Percentiles rank a stretch among this genome's conserved stretches.
Evolutionary conservation across 2,888 invertebrate species (phyloP).

Genomic region (Anagyrus pseudococci): DNA sequence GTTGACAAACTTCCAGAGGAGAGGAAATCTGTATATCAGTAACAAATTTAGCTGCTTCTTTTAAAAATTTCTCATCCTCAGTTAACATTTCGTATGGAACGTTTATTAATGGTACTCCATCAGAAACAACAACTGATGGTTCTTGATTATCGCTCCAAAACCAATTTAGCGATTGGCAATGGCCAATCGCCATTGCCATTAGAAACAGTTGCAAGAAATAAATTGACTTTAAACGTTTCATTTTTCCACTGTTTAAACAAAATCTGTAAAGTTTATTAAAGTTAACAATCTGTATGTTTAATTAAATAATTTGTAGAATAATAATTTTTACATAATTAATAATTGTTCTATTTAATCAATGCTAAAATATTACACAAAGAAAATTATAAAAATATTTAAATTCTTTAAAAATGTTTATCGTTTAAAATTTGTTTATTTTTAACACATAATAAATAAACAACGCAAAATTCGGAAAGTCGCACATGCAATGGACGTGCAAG

Average conservation of each 20-base stretch:
- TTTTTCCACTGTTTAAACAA: not conserved
- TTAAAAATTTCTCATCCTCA: slow-evolving; percentile 70
- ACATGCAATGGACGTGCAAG: not conserved
- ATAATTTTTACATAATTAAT: not conserved
- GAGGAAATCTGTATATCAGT: slow-evolving; percentile 66
- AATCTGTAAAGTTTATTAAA: no score
- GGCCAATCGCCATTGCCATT: no score
- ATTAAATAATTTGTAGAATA: not conserved
- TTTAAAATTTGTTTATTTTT: no score
- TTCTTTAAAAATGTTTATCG: no score
- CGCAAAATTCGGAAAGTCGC: not conserved
- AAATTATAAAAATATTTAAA: no score
- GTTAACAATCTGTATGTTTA: no score
- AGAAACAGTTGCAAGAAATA: no score
- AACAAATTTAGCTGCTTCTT: slow-evolving; percentile 66
- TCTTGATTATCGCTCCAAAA: slow-evolving; percentile 55
- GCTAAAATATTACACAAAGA: no score
- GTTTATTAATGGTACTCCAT: slow-evolving; percentile 52
- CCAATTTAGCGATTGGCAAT: slow-evolving; percentile 55
- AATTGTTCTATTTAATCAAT: not conserved
- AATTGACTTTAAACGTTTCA: no score
- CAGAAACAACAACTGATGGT: slow-evolving; percentile 43
- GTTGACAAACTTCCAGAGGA: slow-evolving; percentile 70
- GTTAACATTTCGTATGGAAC: slow-evolving; percentile 58
- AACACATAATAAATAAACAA: not conserved